Evolutionary conservation across 2,113 vertebrate genomes (phyloP).

Genomic region (Gadus macrocephalus): DNA sequence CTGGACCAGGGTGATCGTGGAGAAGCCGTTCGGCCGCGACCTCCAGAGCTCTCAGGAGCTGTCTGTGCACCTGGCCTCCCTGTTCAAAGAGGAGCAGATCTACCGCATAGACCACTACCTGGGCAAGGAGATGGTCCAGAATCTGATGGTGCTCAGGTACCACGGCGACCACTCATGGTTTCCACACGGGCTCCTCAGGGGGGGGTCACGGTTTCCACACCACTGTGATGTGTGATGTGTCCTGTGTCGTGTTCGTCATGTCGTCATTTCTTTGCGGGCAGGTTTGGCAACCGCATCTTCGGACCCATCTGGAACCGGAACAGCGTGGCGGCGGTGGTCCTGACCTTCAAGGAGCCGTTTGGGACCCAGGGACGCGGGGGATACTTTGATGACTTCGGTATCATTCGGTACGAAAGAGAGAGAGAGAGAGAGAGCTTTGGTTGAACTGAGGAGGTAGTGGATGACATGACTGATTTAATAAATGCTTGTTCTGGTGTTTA

Average conservation of each 20-base stretch:
- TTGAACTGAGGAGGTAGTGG: no score
- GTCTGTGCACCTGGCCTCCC: constrained; percentile 78
- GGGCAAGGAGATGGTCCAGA: constrained; percentile 93
- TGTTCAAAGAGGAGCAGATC: constrained; percentile 84
- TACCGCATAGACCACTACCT: constrained; percentile 91
- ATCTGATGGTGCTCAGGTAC: constrained; percentile 90
- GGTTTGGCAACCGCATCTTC: constrained; percentile 92
- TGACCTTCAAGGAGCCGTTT: constrained; percentile 91
- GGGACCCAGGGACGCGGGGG: constrained; percentile 87
- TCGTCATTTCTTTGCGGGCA: constrained; percentile 33
- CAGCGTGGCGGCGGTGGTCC: constrained; percentile 81
- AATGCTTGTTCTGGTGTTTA: background rate
- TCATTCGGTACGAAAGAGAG: constrained; percentile 76
- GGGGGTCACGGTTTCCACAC: background rate
- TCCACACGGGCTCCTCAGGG: no score
- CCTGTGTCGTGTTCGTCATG: background rate
- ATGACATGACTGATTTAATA: no score
- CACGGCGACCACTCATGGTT: no score
- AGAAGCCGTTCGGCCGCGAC: constrained; percentile 89
- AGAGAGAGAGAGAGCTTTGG: no score
- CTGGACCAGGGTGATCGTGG: constrained; percentile 87
- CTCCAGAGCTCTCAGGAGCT: constrained; percentile 82
- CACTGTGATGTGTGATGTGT: background rate
- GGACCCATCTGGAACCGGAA: constrained; percentile 89
- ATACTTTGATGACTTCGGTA: constrained; percentile 91